Conservation (phyloP, 2,797 vertebrate species). For the Notolepis coatsorum region DNA sequence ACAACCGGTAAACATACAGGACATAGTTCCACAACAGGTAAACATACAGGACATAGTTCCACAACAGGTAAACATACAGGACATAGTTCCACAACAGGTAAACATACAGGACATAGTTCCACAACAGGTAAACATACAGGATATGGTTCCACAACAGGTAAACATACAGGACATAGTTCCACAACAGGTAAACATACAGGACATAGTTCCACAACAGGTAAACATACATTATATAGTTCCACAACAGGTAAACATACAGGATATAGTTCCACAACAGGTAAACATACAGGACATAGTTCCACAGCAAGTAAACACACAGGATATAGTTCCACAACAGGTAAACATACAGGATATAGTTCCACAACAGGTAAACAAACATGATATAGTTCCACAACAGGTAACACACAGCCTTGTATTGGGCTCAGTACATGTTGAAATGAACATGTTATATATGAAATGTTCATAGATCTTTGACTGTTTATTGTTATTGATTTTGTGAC, state of each 20-base stretch:
- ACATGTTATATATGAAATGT: not conserved
- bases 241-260: conserved; percentile 20
- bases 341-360: not conserved
- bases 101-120: no score
- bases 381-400: conserved; percentile 35
- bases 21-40: conserved; percentile 22
- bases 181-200: no score
- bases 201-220: not conserved
- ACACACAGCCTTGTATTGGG: not conserved
- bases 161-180: no score
- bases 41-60: not conserved
- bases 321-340: not conserved
- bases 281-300: not conserved
- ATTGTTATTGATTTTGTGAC: no score
- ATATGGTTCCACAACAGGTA: no score
- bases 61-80: conserved; percentile 47
- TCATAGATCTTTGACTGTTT: not conserved
- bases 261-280: conserved; percentile 53
- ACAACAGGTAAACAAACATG: conserved; percentile 20
- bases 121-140: no score
- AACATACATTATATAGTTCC: not conserved
- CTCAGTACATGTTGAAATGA: no score
- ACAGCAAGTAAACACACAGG: no score
- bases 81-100: no score
- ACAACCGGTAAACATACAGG: not conserved